Base-by-base conservation (phyloP, 2,888 invertebrate genomes). In the Capitulum mitella region DNA sequence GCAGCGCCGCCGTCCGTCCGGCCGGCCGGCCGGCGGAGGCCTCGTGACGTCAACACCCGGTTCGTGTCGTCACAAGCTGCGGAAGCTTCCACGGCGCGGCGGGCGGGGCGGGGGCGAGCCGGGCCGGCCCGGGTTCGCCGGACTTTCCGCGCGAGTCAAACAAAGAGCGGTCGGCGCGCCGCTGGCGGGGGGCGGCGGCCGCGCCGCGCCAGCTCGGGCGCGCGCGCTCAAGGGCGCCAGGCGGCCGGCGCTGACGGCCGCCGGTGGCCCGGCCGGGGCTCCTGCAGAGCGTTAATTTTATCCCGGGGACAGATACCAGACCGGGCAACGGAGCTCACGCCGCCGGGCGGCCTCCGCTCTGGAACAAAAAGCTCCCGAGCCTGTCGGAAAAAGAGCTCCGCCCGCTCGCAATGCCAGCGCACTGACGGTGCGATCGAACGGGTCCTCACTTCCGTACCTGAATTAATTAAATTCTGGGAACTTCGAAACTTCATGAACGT, bases 11-110 rank as follows among this genome's bases (percentile, higher is more conserved):
- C 70, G 26, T 12, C 64, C 64, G 19, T 1, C 19, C 58, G 34
- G 34, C 19, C 22, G 19, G 70, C 37, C 37, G 70, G 26, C 70
- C 3, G 70, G 26, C 70, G 16, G 32, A n/a, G 29, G 2, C 29
- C 14, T 34, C 64, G 34, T 64, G 64, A 64, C 64, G 64, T 64
- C 34, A 64, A 16, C 2, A 5, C 3, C 40, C 34, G 22, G n/a
- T 8, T 34, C 26, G 34, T 70, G 70, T 40, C 70, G 70, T 70
- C 70, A 70, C 37, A 70, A 70, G 70, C 70, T 70, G 70, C 40
- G 26, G 70, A 37, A 70, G 70, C 70, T 70, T 70, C 70, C 29
- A 19, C 22, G 58, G 58, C 34, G n/a, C n/a, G n/a, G n/a, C n/a
- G n/a, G n/a, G n/a, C n/a, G n/a, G n/a, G n/a, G n/a, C n/a, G n/a